Base-by-base conservation (phyloP, 2,888 invertebrate genomes). In the Ichneumon xanthorius region DNA sequence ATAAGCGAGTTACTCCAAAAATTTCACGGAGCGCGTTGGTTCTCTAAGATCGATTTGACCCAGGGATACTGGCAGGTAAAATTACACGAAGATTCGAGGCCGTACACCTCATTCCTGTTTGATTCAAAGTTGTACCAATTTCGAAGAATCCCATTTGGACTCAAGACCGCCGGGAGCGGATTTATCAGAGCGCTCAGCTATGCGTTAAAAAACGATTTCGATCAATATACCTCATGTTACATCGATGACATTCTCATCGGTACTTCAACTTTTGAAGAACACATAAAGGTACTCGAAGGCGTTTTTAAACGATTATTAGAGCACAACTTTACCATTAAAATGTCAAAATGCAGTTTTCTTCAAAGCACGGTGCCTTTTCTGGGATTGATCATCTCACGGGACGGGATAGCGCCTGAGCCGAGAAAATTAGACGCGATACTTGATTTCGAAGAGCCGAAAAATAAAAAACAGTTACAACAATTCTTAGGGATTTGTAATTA, bases 381-480 rank as follows among this genome's bases (percentile, higher is more conserved):
- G 2, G 67, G 67, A 2, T 67, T 40, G 7, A 40, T 40, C 2
- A 67, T 67, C 9, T 67, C 67, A 6, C 22, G 22, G 1, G 45
- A 68, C 11, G 68, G 68, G 0, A n/a, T 68, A 0, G 0, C 55
- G n/a, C 55, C 55, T 4, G 22, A 55, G n/a, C 55, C 55, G 4
- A 16, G 19, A 19, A 45, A 37, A 16, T 6, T 68, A 0, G 48
- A 45, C 4, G 26, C 19, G 1, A 68, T 68, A n/a, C 2, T 37
- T 6, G 11, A 68, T 22, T 68, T 68, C 68, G 68, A 68, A 22
- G 45, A 68, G 26, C 68, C 68, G 6, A 68, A 48, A 68, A 45
- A 68, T 48, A 22, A 26, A 4, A 45, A 87, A 80, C 87, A 90
- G 33, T 58, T 90, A 11, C 73, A 88, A 71, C 68, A 70, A 58